A percentile compares a stretch with the other conserved stretches of the same genome.
Conservation (phyloP, 1,140 invertebrate species). For the Rhagoletis zephyria region DNA sequence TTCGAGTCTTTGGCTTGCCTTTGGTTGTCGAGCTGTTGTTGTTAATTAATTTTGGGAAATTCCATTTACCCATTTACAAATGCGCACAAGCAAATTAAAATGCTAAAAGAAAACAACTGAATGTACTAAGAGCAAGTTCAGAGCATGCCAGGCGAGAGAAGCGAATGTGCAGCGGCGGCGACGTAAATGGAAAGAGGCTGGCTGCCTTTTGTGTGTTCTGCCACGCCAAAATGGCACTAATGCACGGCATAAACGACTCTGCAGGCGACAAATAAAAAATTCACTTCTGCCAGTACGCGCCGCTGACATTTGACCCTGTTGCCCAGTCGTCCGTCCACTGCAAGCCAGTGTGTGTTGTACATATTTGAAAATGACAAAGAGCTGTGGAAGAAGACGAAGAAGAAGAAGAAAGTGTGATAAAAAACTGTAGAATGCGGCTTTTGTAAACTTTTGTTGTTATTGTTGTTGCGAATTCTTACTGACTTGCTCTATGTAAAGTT, state of each 20-base stretch:
- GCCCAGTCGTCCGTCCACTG: neutral
- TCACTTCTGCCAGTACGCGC: neutral
- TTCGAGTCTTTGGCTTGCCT: neutral
- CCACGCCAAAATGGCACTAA: neutral
- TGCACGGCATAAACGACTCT: neutral
- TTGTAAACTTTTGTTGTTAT: neutral
- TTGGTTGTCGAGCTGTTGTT: neutral
- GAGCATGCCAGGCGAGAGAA: neutral
- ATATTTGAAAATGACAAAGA: neutral
- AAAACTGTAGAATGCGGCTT: neutral
- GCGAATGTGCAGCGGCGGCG: too few species aligned
- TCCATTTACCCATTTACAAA: neutral
- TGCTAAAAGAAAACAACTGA: neutral
- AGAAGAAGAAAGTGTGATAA: neutral
- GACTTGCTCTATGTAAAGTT: neutral
- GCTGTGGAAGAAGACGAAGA: neutral
- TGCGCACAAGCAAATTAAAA: constrained; percentile 12
- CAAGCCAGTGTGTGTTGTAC: neutral
- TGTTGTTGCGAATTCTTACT: neutral
- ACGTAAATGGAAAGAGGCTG: too few species aligned
- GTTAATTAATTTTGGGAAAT: constrained; percentile 43
- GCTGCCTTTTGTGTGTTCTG: neutral
- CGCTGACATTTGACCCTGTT: constrained; percentile 10
- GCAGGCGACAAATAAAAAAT: neutral
- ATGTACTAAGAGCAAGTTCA: neutral